Evolutionary conservation across 2,888 invertebrate species (phyloP).

Genomic region (Leucophenga maculata): DNA sequence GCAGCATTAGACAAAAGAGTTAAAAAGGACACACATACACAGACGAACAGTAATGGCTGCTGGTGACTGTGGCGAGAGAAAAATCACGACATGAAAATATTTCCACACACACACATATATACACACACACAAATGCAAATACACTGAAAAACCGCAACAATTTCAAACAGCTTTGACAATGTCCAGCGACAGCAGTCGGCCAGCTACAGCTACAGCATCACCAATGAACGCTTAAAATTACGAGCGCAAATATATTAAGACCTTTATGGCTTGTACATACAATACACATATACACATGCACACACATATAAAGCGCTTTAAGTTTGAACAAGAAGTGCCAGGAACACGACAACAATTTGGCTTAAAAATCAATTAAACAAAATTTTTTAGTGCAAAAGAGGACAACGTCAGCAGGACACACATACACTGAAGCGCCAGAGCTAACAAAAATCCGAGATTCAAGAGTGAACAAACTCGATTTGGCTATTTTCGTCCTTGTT

Average conservation of each 20-base stretch:
- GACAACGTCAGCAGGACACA: constrained; percentile 32
- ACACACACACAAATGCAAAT: background rate
- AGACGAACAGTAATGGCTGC: constrained; percentile 19
- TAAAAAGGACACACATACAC: constrained; percentile 10
- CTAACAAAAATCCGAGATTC: constrained; percentile 48
- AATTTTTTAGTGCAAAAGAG: constrained; percentile 48
- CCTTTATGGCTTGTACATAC: constrained; percentile 16
- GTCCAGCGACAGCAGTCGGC: constrained; percentile 22
- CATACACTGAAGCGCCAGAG: constrained; percentile 28
- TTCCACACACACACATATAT: background rate
- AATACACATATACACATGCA: too few relatives aligned
- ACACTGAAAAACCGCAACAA: constrained; percentile 50
- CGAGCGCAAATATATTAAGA: constrained; percentile 33
- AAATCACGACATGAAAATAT: constrained; percentile 22
- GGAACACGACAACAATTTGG: constrained; percentile 52
- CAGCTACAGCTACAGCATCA: constrained; percentile 25
- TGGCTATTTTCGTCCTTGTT: constrained; percentile 29
- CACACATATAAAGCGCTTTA: background rate
- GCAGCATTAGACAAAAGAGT: constrained; percentile 34
- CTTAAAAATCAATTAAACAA: constrained; percentile 64
- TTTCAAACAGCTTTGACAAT: constrained; percentile 59
- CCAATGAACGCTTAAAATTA: constrained; percentile 40
- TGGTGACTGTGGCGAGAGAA: background rate
- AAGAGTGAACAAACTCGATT: constrained; percentile 28
- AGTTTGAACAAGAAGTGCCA: background rate